Conservation (phyloP, 2,888 invertebrate genomes). For the Erebia palarica region DNA sequence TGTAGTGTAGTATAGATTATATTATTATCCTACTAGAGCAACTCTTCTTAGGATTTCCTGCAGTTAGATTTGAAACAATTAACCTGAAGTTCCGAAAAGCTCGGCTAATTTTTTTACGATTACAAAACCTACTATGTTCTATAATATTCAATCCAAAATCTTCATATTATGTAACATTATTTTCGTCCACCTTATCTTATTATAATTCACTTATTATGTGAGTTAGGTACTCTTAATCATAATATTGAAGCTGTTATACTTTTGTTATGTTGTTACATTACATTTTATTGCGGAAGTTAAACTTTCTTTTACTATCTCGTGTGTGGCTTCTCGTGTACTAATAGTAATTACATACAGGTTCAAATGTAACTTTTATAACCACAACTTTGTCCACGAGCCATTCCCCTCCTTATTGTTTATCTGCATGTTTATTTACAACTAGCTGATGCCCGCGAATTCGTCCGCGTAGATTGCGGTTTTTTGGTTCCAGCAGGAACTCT, state of each 20-base stretch:
- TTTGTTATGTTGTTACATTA: conserved; percentile 31
- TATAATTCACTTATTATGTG: conserved; percentile 33
- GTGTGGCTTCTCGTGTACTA: neutral
- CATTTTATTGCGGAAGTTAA: conserved; percentile 33
- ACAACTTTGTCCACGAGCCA: no score
- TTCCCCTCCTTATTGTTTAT: no score
- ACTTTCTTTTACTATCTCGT: conserved; percentile 34
- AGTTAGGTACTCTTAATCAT: conserved; percentile 35
- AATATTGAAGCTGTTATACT: conserved; percentile 33
- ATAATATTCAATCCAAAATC: neutral
- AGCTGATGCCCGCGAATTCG: no score
- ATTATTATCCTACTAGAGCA: no score
- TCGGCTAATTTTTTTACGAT: neutral
- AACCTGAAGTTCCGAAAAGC: no score
- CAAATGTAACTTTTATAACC: neutral
- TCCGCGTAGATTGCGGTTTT: no score
- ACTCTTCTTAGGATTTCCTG: no score
- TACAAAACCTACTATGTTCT: neutral
- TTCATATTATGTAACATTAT: conserved; percentile 30
- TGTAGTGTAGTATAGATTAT: no score
- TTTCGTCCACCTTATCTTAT: conserved; percentile 17
- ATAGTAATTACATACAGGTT: neutral
- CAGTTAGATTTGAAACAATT: no score
- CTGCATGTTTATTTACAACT: no score
- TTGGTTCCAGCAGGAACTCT: no score